Evolutionary conservation across 2,797 vertebrate genomes (phyloP).

Genomic region (Morelia viridis): DNA sequence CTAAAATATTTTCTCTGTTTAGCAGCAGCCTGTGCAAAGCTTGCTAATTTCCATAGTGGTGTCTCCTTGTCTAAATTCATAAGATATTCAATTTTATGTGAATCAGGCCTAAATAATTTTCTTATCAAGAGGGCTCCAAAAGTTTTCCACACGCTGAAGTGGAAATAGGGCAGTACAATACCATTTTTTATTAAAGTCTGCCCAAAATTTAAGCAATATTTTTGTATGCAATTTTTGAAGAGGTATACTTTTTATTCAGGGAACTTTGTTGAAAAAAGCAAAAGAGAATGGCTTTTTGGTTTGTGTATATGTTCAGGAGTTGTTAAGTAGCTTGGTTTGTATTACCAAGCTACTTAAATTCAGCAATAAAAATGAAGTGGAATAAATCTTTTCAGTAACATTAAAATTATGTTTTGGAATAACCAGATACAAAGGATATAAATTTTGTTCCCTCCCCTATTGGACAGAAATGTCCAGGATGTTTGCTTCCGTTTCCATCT

Average conservation of each 20-base stretch:
- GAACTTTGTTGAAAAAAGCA: neutral
- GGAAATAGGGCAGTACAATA: neutral
- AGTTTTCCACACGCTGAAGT: neutral
- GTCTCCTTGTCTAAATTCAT: neutral
- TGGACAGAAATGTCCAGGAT: no score
- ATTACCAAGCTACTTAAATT: neutral
- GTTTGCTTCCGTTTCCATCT: neutral
- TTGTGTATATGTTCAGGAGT: neutral
- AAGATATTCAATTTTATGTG: neutral
- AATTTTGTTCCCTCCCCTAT: neutral
- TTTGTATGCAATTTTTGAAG: neutral
- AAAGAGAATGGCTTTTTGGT: neutral
- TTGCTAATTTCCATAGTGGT: neutral
- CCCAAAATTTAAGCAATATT: neutral
- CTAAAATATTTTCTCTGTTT: neutral
- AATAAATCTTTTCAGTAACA: slow-evolving; percentile 36
- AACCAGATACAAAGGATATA: neutral
- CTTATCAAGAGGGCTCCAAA: neutral
- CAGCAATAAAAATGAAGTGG: slow-evolving; percentile 42
- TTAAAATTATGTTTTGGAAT: slow-evolving; percentile 30
- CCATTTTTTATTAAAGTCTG: neutral
- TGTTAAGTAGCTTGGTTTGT: neutral
- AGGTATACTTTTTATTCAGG: neutral
- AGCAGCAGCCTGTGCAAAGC: neutral
- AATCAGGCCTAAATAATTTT: neutral